Base-by-base conservation (phyloP, 2,113 vertebrate species). In the Oncorhynchus keta region DNA sequence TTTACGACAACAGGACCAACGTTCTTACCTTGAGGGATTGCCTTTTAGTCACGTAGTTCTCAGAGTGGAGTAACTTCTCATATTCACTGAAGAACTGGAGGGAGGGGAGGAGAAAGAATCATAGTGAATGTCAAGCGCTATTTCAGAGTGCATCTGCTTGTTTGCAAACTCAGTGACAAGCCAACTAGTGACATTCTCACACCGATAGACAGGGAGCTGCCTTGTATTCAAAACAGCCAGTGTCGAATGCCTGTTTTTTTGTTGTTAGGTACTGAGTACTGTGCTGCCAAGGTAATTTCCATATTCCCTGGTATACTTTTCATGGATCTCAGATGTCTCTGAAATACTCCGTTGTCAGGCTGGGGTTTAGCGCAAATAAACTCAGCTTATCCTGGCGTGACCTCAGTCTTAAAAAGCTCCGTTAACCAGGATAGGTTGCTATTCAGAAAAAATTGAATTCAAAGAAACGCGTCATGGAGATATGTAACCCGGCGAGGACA, bases 21-120 rank as follows among this genome's bases (percentile, higher is more conserved):
- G 1, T 16, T 6, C 81, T 88, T 94, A 99, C 97, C 97, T 99
- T 99, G 86, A 99, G 91, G 73, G 97, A 99, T 86, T 99, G 97
- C 83, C 97, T 95, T 91, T 99, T 99, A 51, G 97, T 99, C 85
- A 99, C 97, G 0, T 99, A 99, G 92, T 99, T 99, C 91, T 99
- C 97, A 69, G 97, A 99, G 86, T 95, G 95, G 82, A 99, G 95
- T 77, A 99, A 93, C 88, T 99, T 99, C 92, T 99, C 97, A 79
- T 99, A 99, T 87, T 99, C 96, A 78, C 95, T 95, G 88, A 99
- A 99, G 87, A 99, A 96, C 97, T 99, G 82, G 26, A 90, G 66
- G 13, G 78, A 79, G 64, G 86, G 81, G 89, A 26, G 85, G 8
- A 85, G 35, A 76, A 7, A 20, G 12, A 16, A 14, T 35, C 3